Base-by-base conservation (phyloP, 92 coral and sea anemone species). In the Zoanthus gigantus region DNA sequence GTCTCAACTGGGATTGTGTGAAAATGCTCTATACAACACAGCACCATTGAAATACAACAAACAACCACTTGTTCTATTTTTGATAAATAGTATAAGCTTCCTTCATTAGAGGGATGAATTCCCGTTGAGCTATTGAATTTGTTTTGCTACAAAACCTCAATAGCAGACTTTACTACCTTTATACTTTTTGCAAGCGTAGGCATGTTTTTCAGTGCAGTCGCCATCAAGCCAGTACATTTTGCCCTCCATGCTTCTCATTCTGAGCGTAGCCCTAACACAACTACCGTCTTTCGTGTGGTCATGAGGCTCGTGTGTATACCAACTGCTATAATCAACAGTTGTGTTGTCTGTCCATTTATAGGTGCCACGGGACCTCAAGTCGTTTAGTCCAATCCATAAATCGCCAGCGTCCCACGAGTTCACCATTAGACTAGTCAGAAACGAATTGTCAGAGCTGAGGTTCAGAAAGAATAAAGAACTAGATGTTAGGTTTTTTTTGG, bases 301-400 rank as follows among this genome's bases (percentile, higher is more conserved):
- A 32, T 94, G 95, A 46, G 99, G 99, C 88, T 97, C 96, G 7
- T 93, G 96, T 85, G 87, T 91, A 78, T 87, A 93, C 99, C 99
- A 97, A 79, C 94, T 92, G 63, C 94, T 90, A 69, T 88, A 95
- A 47, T 90, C 91, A 0, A 95, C 84, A 15, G 92, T 48, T 28
- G 91, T 76, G 71, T 83, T 87, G 72, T 95, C 98, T 11, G 89
- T 37, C 98, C 98, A 95, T 54, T 83, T 79, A 90, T 95, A 95
- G 60, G 83, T 86, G 3, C 96, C 95, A 50, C 90, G 94, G 74
- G 79, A 79, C 11, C 74, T 79, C 1, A 72, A 48, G 78, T 95
- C 98, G 54, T 92, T 87, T 8, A 95, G 87, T 12, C 98, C 98
- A 7, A 93, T 93, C 98, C 98, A 95, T 13, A 95, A 10, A 48